Evolutionary conservation across 2,888 invertebrate genomes (phyloP).

Genomic region (Cheilosia vulpina): DNA sequence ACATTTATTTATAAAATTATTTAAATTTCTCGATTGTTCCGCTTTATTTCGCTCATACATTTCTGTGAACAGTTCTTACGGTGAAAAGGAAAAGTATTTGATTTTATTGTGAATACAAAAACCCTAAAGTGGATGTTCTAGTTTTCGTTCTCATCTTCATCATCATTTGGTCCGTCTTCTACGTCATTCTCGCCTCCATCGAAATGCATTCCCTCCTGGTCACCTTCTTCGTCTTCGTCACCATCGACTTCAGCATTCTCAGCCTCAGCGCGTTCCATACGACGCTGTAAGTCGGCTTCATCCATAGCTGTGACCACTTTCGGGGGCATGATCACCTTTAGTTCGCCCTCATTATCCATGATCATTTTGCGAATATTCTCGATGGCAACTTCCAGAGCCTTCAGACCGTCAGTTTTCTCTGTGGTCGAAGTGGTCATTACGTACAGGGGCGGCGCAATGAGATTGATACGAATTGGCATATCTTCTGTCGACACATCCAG

Average conservation of each 20-base stretch:
- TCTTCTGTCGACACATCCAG: slow-evolving; percentile 95
- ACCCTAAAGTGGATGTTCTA: slow-evolving; percentile 9
- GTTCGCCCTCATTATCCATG: slow-evolving; percentile 93
- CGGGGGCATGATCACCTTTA: slow-evolving; percentile 97
- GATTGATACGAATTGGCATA: slow-evolving; percentile 98
- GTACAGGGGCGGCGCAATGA: slow-evolving; percentile 98
- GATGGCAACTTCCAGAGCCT: slow-evolving; percentile 94
- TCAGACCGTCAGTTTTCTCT: slow-evolving; percentile 96
- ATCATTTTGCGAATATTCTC: slow-evolving; percentile 94
- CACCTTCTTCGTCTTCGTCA: slow-evolving; percentile 90
- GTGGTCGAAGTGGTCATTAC: slow-evolving; percentile 99
- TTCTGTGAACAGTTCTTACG: slow-evolving; percentile 13
- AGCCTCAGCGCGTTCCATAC: slow-evolving; percentile 96
- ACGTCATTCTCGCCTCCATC: slow-evolving; percentile 77
- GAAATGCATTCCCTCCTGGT: slow-evolving; percentile 84
- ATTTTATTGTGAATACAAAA: slow-evolving; percentile 44
- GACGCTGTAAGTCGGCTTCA: slow-evolving; percentile 96
- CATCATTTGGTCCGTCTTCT: slow-evolving; percentile 44
- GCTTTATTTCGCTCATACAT: slow-evolving; percentile 49
- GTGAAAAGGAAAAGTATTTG: slow-evolving; percentile 25
- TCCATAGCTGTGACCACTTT: slow-evolving; percentile 99
- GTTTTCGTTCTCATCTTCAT: slow-evolving; percentile 63
- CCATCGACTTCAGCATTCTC: slow-evolving; percentile 97
- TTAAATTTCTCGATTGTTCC: slow-evolving; percentile 57
- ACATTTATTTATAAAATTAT: slow-evolving; percentile 55